Evolutionary conservation across 1,140 invertebrate genomes (phyloP).

Genomic region (Drosophila nikananu): DNA sequence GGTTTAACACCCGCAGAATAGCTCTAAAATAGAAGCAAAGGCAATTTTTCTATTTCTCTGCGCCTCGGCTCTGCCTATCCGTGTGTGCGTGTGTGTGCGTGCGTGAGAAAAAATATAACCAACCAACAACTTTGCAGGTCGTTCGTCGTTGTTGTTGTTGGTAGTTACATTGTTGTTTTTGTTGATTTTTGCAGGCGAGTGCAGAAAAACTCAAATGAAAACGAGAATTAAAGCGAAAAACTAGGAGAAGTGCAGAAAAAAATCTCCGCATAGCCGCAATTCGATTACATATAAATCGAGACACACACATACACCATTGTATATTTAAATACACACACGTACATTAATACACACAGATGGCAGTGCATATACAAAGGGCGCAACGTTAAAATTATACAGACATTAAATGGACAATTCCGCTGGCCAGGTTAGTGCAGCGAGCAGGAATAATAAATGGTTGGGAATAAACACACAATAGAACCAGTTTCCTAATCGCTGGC

Average conservation of each 20-base stretch:
- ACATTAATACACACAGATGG: conserved; percentile 47
- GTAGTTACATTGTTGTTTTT: conserved; percentile 45
- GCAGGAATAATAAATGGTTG: conserved; percentile 16
- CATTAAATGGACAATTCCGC: conserved; percentile 58
- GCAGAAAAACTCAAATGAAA: conserved; percentile 29
- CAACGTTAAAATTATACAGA: conserved; percentile 62
- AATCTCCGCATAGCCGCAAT: conserved; percentile 33
- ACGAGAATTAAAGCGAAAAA: conserved; percentile 15
- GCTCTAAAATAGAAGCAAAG: conserved; percentile 14
- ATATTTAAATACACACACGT: conserved; percentile 12
- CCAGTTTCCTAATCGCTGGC: conserved; percentile 22
- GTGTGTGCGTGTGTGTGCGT: conserved; percentile 45
- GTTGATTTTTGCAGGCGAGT: conserved; percentile 37
- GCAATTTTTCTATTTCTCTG: conserved; percentile 37
- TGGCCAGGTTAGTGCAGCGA: conserved; percentile 48
- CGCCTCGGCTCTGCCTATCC: conserved; percentile 14
- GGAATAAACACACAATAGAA: conserved; percentile 11
- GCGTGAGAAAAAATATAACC: conserved; percentile 53
- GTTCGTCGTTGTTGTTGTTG: conserved; percentile 25
- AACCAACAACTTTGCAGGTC: conserved; percentile 47
- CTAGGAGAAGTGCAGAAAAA: conserved; percentile 16
- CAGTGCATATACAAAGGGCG: conserved; percentile 62
- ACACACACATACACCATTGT: conserved; percentile 12
- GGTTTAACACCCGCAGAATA: neutral
- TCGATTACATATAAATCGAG: conserved; percentile 39